Base-by-base conservation (phyloP, 1,140 invertebrate genomes). In the Ceratoteleas bidentatus region DNA sequence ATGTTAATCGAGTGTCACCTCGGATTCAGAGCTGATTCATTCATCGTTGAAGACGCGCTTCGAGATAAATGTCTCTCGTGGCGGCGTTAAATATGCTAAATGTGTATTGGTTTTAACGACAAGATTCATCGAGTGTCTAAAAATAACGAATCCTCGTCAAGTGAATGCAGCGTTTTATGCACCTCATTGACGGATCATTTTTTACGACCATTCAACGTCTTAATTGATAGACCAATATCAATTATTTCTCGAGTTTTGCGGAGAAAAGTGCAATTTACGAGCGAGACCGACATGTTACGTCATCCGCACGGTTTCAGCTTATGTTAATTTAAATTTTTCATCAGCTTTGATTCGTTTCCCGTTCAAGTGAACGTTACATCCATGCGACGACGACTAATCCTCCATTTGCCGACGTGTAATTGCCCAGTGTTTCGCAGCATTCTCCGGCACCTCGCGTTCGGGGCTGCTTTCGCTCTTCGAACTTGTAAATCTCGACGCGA, bases 21-120 rank as follows among this genome's bases (percentile, higher is more conserved):
- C 58, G 47, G 65, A 77, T 64, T 70, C 74, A 34, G 15, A 57
- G 47, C 52, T 77, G 64, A 77, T 62, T 69, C 74, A 69, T 69
- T 77, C 62, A 68, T 68, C 72, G 72, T 47, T 53, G 43, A 66
- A 75, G 62, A 75, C 56, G 47, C 54, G 43, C 47, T 38, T 57
- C 4, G 11, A 60, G 62, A 75, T 66, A 66, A 68, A 75, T 49
- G 62, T 61, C 62, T 53, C 16, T 68, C 62, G 45, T 75, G 61
- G 56, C 16, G 45, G 56, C 34, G 72, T 75, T 75, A 66, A 75
- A 52, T 68, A 66, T 75, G 72, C 38, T 52, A 53, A 68, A 68
- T 57, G 56, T 34, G 38, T 53, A 75, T 75, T 75, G 61, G 34
- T 66, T 60, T 60, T 57, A 68, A 75, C 33, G 72, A 56, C 62